A percentile compares a stretch with the other conserved stretches of the same genome.
These are phyloP conservation scores for Sebastes matsubarae DNA, from an alignment of 2,797 vertebrate genomes.

Conservation along the genomic window DNA sequence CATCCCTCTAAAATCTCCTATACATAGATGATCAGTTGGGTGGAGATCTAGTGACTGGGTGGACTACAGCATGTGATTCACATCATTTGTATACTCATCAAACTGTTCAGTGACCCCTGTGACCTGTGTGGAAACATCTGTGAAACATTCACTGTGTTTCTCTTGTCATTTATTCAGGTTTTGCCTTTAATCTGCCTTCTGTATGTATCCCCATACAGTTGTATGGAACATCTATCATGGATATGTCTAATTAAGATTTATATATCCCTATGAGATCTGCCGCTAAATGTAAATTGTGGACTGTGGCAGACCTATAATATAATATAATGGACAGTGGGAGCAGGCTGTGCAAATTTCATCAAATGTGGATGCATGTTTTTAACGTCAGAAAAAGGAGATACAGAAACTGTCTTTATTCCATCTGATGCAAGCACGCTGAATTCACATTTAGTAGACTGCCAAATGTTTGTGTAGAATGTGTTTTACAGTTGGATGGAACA, in stretches of 20 bases:
- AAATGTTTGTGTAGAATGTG: slow-evolving; percentile 32
- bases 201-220: not conserved
- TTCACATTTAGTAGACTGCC: slow-evolving; percentile 19
- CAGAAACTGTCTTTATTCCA: slow-evolving; percentile 1
- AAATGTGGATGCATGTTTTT: slow-evolving; percentile 24
- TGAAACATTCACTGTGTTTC: not conserved
- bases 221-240: not conserved
- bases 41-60: not conserved
- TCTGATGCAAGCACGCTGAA: slow-evolving; percentile 11
- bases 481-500: slow-evolving; percentile 40
- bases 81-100: not conserved
- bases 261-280: slow-evolving; percentile 16
- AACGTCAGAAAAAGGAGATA: not conserved
- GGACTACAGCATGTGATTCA: not conserved
- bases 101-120: not conserved
- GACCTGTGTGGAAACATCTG: not conserved
- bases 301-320: not conserved
- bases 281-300: slow-evolving; percentile 3
- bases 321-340: slow-evolving; percentile 13
- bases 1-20: not conserved
- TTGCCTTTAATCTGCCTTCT: not conserved
- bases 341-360: slow-evolving; percentile 2
- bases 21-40: not conserved
- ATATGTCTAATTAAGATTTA: slow-evolving; percentile 15
- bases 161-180: no score